Evolutionary conservation across 2,888 invertebrate genomes (phyloP), one percentile per base, ranked within the genome.

Genomic region (Melinaea marsaeus): DNA sequence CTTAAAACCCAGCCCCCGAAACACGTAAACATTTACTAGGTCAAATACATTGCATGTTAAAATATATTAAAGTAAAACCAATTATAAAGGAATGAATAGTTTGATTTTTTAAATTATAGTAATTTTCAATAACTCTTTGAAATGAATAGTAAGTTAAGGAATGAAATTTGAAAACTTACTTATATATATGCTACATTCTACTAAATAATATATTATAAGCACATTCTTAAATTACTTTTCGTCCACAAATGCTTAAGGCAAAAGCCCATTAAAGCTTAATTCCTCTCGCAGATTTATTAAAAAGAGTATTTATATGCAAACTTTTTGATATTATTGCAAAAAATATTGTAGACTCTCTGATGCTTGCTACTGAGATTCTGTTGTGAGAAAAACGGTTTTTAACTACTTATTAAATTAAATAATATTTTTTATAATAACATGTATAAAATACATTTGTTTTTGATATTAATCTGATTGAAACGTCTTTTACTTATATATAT

Each of bases 241-340:
- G 9, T 9, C 32, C 51, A 51, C 32, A 51, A 51, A 32, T 51
- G 9, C 32, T 32, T 32, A 22, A 51, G 32, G 51, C 51, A 51
- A 51, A 51, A 51, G 32, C 62, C 61, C 54, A 55, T 68, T 63
- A 65, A 68, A 68, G 68, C 65, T 65, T 46, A 61, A 62, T 63
- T 65, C 63, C 62, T 60, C 57, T 58, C 37, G 51, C 22, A 59
- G 59, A 63, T 51, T 11, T 11, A 4, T 46, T 9, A 51, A 22
- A 51, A 51, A 5, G 51, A 32, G 9, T 6, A 51, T 9, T 32
- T 51, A 51, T 51, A 42, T 7, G 51, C 51, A 32, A 51, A 51
- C 51, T 7, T 42, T 42, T 42, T 42, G 42, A 42, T 9, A 42
- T 42, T 9, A 42, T 9, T 42, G 42, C 42, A 42, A 42, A 9